Percentiles rank a stretch among this genome's conserved stretches.
phyloP scores from a whole-genome alignment of 2,797 vertebrate genomes.

The Pelobates cultripes region DNA sequence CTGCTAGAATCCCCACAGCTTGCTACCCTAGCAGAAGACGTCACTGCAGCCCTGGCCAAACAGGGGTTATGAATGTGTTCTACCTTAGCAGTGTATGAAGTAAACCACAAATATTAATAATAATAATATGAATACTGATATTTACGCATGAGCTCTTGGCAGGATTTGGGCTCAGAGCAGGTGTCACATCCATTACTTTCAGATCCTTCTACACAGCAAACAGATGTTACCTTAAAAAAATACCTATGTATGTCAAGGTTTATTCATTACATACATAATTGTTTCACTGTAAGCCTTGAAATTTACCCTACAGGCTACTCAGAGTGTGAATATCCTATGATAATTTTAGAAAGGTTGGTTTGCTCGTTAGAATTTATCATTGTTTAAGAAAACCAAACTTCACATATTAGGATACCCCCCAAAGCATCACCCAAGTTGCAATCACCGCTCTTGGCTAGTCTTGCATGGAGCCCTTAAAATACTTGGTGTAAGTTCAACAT shows the following conservation, averaged over 20 bases:
- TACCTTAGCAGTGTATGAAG: conserved; percentile 64
- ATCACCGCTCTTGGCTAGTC: conserved; percentile 52
- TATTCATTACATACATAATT: conserved; percentile 74
- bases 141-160: conserved; percentile 80
- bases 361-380: conserved; percentile 32
- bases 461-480: conserved; percentile 55
- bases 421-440: conserved; percentile 47
- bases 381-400: conserved; percentile 38
- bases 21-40: conserved; percentile 93
- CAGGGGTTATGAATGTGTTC: conserved; percentile 94
- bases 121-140: conserved; percentile 62
- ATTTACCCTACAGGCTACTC: conserved; percentile 62
- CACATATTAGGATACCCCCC: conserved; percentile 35
- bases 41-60: conserved; percentile 95
- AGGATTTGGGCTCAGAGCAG: conserved; percentile 78
- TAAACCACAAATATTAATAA: conserved; percentile 56
- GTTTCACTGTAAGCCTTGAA: conserved; percentile 73
- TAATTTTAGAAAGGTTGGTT: conserved; percentile 24
- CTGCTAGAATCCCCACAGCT: conserved; percentile 93
- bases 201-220: conserved; percentile 58
- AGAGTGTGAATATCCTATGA: conserved; percentile 7
- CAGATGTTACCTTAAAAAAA: conserved; percentile 62
- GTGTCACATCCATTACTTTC: conserved; percentile 73
- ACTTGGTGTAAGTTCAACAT: conserved; percentile 55
- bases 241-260: conserved; percentile 70